phyloP scores from a whole-genome alignment of 2,888 invertebrate species.

The Eugnorisma glareosa region DNA sequence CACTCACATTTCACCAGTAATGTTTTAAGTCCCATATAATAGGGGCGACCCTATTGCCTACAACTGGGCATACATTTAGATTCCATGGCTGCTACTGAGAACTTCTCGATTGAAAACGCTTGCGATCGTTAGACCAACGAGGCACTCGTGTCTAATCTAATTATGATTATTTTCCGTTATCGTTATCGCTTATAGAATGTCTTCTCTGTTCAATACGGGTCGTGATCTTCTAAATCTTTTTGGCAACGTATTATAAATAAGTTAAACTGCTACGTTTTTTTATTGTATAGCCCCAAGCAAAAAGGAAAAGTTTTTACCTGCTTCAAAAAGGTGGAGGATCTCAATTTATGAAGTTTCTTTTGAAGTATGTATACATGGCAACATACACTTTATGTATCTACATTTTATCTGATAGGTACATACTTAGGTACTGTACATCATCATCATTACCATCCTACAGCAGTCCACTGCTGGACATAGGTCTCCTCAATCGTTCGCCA shows the following conservation, averaged over 20 bases:
- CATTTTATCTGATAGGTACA: not conserved
- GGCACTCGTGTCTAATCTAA: not conserved
- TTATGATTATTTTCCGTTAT: not conserved
- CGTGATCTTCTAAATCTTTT: not conserved
- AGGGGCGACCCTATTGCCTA: not conserved
- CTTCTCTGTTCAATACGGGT: not conserved
- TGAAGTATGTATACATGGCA: not conserved
- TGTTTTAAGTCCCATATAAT: not conserved
- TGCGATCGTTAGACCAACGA: not conserved
- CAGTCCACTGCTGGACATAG: too few relatives aligned
- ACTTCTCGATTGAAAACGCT: not conserved
- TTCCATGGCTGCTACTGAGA: not conserved
- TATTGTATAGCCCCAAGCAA: conserved; percentile 11
- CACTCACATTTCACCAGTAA: not conserved
- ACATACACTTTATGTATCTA: not conserved
- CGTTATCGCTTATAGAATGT: not conserved
- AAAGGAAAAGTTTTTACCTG: conserved; percentile 12
- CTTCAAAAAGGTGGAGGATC: conserved; percentile 26
- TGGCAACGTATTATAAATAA: not conserved
- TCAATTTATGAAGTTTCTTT: conserved; percentile 19
- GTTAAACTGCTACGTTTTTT: conserved; percentile 3
- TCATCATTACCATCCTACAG: too few relatives aligned
- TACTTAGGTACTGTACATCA: too few relatives aligned
- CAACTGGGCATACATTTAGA: not conserved
- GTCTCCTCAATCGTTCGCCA: too few relatives aligned